A percentile compares a stretch with the other conserved stretches of the same genome.
Evolutionary conservation across 2,113 vertebrate genomes (phyloP).

Genomic region (Odocoileus hemionus): DNA sequence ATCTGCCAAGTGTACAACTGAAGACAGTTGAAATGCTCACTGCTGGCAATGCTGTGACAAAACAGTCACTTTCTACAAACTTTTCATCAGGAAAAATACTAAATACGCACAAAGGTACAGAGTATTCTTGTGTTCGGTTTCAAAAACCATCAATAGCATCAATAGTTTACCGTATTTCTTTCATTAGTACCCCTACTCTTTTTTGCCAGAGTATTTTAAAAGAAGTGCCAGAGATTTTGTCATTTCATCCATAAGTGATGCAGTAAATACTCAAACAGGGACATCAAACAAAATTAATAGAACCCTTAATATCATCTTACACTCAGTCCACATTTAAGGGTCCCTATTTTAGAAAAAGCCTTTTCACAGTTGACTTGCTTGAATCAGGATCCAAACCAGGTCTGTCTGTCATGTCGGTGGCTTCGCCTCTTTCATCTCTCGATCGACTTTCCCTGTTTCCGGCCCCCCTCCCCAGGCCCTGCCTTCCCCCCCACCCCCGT

Average conservation of each 20-base stretch:
- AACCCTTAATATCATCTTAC: background rate
- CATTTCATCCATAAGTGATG: background rate
- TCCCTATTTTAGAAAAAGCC: background rate
- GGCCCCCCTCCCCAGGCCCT: background rate
- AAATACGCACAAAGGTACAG: background rate
- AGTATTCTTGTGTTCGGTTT: background rate
- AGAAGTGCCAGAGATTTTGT: background rate
- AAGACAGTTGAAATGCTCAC: background rate
- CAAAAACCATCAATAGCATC: too few relatives aligned
- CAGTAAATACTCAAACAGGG: background rate
- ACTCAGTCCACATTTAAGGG: background rate
- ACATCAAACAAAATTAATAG: background rate
- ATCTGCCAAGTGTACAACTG: background rate
- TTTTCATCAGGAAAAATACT: background rate
- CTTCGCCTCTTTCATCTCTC: background rate
- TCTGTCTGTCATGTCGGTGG: background rate
- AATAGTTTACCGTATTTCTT: background rate
- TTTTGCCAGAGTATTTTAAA: background rate
- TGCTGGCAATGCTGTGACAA: background rate
- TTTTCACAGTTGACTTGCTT: background rate
- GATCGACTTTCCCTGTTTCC: rapidly evolving
- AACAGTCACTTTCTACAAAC: background rate
- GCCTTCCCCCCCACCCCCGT: rapidly evolving
- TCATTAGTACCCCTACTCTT: background rate
- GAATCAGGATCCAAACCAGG: background rate